Evolutionary conservation across 2,888 invertebrate genomes (phyloP), one percentile per base, ranked within the genome.

Genomic region (Caenorhabditis japonica): DNA sequence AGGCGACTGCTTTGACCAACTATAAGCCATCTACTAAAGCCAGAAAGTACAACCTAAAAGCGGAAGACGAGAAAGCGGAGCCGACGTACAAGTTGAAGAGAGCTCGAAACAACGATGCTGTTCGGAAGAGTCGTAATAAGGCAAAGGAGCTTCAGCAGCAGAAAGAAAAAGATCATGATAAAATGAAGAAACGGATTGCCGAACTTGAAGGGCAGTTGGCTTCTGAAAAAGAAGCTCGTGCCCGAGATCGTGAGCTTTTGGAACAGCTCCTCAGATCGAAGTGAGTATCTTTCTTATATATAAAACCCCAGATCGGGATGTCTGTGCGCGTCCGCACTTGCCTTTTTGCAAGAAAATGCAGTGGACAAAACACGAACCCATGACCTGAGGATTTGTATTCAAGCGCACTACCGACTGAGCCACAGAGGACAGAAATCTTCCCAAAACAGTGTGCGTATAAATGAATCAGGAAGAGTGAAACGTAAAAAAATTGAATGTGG

Each of bases 71-170:
- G 39, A 81, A 81, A 60, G 62, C 56, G 3, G 62, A 76, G 27
- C 76, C 76, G 0, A 51, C 60, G 2, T 80, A 80, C 52, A 73
- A 77, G 39, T 44, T 81, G 3, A 81, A 81, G 58, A 51, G 81
- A 39, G 74, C 73, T 5, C 34, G 76, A 13, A 81, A 81, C 64
- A 81, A 81, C 41, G 81, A 81, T 44, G 81, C 81, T 5, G 81
- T 81, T 23, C 46, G 81, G 10, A 76, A 76, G 49, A 71, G 71
- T 30, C 64, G 81, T 36, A 70, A 66, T 25, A 81, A 81, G 72
- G 77, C 73, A 2, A 76, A 77, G 68, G 75, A 75, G 13, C 23
- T 53, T 4, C 75, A 75, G 39, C 43, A 55, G 30, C 56, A 72
- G 47, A 41, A 59, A 17, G 73, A 75, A 10, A 49, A 59, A 0